Base-by-base conservation (phyloP, 2,888 invertebrate species). In the Actias luna region DNA sequence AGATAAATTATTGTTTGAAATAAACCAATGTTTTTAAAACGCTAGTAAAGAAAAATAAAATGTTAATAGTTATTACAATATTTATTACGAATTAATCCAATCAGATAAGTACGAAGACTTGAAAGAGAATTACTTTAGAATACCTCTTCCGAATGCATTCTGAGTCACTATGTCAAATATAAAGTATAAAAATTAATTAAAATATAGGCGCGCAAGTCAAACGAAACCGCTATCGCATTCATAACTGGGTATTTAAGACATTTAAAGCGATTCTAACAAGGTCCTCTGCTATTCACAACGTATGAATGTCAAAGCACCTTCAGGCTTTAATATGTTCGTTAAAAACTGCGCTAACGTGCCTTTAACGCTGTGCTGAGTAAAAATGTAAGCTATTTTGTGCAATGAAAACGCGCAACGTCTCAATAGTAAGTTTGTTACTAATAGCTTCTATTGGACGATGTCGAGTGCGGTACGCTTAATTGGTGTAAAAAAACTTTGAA, bases 261-360 rank as follows among this genome's bases (percentile, higher is more conserved):
- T 87, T 75, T 84, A 73, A 82, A 84, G 87, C 85, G 79, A 69
- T 70, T 70, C 82, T 89, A 89, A 89, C 88, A 88, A 87, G 88
- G 83, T 83, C 75, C 87, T 88, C 71, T 73, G 71, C 78, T 78
- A 84, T 88, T 85, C 83, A 85, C 71, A 80, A n/a, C n/a, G n/a
- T 80, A 78, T 84, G 85, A 85, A 85, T 82, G 80, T 79, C 74
- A 77, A 81, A 75, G 71, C 75, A 78, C 79, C 83, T 82, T 84
- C 80, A 84, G 71, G 78, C 71, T 79, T 79, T 74, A 84, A 79
- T 80, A 82, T 82, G 84, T 86, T 89, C 84, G 83, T 86, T 88
- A 86, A 83, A 81, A 83, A 25, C 82, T 73, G 80, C 79, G 79
- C 78, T 75, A 80, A 77, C 76, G 76, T 84, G 83, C 78, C 79